phyloP scores from a whole-genome alignment of 2,888 invertebrate genomes.

The Ormyrus thymus region DNA sequence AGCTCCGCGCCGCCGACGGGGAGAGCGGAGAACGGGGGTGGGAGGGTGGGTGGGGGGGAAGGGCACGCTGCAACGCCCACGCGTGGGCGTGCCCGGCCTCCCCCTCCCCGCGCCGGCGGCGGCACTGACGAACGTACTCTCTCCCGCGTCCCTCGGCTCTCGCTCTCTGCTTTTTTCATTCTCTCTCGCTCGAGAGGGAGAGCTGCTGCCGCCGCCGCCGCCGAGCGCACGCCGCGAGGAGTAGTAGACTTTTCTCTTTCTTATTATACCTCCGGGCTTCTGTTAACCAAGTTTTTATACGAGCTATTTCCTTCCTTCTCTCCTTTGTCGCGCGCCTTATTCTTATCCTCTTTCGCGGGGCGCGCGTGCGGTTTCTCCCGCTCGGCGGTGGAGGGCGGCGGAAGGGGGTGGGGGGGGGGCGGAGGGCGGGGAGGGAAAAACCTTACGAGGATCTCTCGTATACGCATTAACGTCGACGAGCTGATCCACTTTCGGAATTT shows the following conservation, averaged over 20 bases:
- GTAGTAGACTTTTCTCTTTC: conserved; percentile 16
- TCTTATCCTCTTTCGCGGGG: no score
- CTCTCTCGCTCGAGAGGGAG: conserved; percentile 25
- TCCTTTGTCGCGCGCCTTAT: no score
- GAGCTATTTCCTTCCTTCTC: conserved; percentile 13
- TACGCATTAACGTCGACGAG: conserved; percentile 33
- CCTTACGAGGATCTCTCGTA: conserved; percentile 29
- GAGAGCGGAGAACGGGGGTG: background rate
- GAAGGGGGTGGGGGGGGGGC: no score
- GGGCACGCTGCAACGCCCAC: conserved; percentile 49
- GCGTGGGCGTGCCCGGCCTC: conserved; percentile 44
- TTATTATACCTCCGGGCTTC: conserved; percentile 23
- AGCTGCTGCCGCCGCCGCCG: background rate
- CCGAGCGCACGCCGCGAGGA: background rate
- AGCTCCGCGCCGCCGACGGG: conserved; percentile 3
- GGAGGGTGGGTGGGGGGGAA: background rate
- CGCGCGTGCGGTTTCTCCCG: no score
- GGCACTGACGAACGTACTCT: conserved; percentile 46
- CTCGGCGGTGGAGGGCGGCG: no score
- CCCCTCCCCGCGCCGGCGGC: conserved; percentile 3
- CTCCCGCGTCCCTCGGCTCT: background rate
- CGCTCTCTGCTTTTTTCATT: background rate
- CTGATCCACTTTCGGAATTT: conserved; percentile 53
- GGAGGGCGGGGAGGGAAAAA: background rate
- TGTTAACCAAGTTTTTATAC: conserved; percentile 47